Conservation (phyloP, 1,140 invertebrate genomes). For the Lordiphosa stackelbergi region DNA sequence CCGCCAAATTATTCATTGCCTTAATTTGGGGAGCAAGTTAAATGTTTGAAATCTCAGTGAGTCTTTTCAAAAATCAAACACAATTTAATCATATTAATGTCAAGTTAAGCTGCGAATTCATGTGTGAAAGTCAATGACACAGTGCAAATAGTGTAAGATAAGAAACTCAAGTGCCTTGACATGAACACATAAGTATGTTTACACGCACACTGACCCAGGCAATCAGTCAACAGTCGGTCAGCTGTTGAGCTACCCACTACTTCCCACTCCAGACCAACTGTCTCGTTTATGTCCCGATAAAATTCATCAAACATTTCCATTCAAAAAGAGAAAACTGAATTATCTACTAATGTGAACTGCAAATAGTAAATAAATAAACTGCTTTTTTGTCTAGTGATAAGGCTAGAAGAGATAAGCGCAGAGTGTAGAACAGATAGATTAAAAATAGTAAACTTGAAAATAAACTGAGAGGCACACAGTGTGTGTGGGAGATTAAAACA, state of each 20-base stretch:
- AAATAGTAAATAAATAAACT: conserved; percentile 7
- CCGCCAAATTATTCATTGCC: no score
- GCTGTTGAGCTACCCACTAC: conserved; percentile 15
- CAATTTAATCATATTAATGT: conserved; percentile 21
- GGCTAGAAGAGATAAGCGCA: neutral
- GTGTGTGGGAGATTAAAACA: neutral
- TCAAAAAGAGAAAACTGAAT: neutral
- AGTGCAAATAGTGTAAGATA: conserved; percentile 33
- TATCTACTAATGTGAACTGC: neutral
- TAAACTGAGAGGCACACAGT: conserved; percentile 1
- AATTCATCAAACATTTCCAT: conserved; percentile 18
- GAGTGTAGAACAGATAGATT: conserved; percentile 24
- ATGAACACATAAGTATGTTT: neutral
- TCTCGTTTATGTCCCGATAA: conserved; percentile 24
- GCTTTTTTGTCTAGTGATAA: conserved; percentile 15
- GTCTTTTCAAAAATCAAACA: neutral
- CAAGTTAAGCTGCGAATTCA: conserved; percentile 15
- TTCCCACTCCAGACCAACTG: conserved; percentile 13
- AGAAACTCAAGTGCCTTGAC: conserved; percentile 1
- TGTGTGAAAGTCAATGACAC: conserved; percentile 31
- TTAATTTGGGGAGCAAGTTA: neutral
- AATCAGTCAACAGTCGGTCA: conserved; percentile 29
- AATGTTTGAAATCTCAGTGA: neutral
- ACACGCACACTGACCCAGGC: conserved; percentile 28
- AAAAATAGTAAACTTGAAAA: conserved; percentile 25